phyloP scores from a whole-genome alignment of 2,113 vertebrate species.

The Anser cygnoides region DNA sequence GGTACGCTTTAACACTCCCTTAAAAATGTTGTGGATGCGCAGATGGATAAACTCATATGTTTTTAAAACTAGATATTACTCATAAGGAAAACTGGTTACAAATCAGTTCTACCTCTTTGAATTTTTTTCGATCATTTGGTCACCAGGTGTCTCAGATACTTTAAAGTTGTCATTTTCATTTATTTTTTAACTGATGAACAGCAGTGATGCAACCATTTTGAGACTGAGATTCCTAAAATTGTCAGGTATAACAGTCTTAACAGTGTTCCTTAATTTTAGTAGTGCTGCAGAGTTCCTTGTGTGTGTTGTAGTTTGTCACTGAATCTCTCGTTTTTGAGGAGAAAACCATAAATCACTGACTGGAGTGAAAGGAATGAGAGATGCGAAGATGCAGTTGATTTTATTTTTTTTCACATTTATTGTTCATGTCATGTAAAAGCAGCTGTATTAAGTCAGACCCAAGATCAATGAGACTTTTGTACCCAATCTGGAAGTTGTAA shows the following conservation, averaged over 20 bases:
- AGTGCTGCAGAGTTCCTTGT: neutral
- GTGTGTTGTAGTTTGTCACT: neutral
- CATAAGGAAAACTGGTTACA: neutral
- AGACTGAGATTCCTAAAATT: neutral
- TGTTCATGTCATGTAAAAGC: neutral
- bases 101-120: neutral
- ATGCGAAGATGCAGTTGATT: neutral
- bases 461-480: neutral
- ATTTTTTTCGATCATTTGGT: neutral
- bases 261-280: neutral
- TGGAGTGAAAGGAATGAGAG: neutral
- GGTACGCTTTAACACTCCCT: neutral
- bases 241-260: neutral
- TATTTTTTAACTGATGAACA: neutral
- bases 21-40: neutral
- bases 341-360: neutral
- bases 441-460: neutral
- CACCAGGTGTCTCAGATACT: neutral
- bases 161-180: neutral
- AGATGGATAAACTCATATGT: neutral
- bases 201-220: neutral
- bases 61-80: neutral
- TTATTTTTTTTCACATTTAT: neutral
- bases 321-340: neutral
- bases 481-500: neutral